Base-by-base conservation (phyloP, 2,797 vertebrate genomes). In the Coendou prehensilis region DNA sequence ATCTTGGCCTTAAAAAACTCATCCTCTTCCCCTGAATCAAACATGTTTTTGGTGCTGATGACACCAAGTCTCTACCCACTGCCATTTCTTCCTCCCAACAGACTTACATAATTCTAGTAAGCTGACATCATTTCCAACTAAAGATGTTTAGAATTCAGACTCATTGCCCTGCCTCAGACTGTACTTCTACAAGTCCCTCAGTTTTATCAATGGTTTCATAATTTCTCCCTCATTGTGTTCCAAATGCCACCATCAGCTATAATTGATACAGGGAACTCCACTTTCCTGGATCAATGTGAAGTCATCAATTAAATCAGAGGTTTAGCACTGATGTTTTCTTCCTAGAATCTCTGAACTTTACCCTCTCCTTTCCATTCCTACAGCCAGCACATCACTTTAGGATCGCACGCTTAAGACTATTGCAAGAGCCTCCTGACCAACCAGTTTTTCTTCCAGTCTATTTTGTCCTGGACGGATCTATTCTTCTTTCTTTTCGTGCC, bases 251-350 rank as follows among this genome's bases (percentile, higher is more conserved):
- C 75, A 89, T 89, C 85, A 71, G 76, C 87, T 76, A 3, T 56
- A 91, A 87, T 37, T 18, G 28, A 87, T 17, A 76, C 2, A 86
- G 30, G 17, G 61, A 81, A 50, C 26, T 81, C 37, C 20, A 75
- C 59, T 83, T 83, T 64, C 61, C 22, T 87, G 41, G 30, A 93
- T 95, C 82, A 82, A 89, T 93, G 81, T 37, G 81, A 93, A 86
- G 37, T 9, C 61, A 89, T 88, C 56, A 30, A 54, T 85, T 91
- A 63, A 82, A 47, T 79, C 11, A 81, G 88, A 88, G 63, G 11
- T 63, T 89, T 45, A 94, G 26, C 26, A 80, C 59, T 59, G 85
- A 87, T 84, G n/a, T 37, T 82, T 92, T 47, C 67, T 81, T 75
- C 37, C 69, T 80, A 82, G 64, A 61, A 33, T 93, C 41, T 79